Evolutionary conservation across 2,797 vertebrate genomes (phyloP).

Genomic region (Fratercula arctica): DNA sequence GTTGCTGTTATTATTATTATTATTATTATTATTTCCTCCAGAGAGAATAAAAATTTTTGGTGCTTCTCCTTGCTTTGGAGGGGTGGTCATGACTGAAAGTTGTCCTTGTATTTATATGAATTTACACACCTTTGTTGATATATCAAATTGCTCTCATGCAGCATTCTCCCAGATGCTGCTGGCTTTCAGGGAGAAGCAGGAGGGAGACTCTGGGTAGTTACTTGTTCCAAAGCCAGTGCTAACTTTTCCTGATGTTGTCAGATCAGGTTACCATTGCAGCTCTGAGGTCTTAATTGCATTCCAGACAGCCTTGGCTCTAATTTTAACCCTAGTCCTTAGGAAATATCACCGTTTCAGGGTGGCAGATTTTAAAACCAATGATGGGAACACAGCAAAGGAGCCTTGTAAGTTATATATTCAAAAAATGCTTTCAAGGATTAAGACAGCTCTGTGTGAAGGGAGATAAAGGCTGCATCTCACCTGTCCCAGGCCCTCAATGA

Average conservation of each 20-base stretch:
- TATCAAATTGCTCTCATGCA: fast-evolving
- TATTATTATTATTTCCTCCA: not conserved
- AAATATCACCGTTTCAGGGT: not conserved
- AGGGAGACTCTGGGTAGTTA: not conserved
- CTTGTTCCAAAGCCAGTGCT: not conserved
- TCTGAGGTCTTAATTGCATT: slow-evolving; percentile 6
- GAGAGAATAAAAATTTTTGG: not conserved
- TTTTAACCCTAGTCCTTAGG: not conserved
- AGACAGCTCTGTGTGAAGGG: not conserved
- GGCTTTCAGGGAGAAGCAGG: not conserved
- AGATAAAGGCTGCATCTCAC: not conserved
- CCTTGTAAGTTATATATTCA: fast-evolving
- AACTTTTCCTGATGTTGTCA: slow-evolving; percentile 2
- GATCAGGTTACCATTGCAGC: not conserved
- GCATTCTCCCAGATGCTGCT: not conserved
- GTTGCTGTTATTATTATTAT: too few relatives aligned
- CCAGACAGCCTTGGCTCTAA: not conserved
- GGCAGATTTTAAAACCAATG: not conserved
- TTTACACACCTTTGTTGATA: not conserved
- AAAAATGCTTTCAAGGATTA: not conserved
- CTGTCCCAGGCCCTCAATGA: not conserved
- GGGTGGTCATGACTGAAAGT: not conserved
- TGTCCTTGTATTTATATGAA: not conserved
- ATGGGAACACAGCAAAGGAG: not conserved
- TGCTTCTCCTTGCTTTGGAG: not conserved